A percentile compares a stretch with the other conserved stretches of the same genome.
Evolutionary conservation across 2,888 invertebrate species (phyloP).

Genomic region (Volucella bombylans): DNA sequence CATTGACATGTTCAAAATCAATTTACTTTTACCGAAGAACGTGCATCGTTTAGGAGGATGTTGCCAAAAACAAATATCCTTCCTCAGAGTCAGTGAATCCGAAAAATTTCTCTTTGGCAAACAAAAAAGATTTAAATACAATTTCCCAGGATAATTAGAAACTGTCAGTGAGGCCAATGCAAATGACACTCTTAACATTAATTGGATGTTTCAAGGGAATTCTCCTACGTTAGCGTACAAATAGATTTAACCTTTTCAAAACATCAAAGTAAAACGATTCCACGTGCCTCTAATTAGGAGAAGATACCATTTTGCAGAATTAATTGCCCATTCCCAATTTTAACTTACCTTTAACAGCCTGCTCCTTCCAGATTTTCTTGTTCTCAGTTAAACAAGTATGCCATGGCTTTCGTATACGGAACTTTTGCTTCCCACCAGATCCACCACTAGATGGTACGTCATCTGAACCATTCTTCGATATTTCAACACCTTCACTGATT

Average conservation of each 20-base stretch:
- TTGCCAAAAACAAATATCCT: background rate
- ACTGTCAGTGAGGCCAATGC: background rate
- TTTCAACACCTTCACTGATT: conserved; percentile 77
- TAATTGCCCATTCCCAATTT: background rate
- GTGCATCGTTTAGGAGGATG: background rate
- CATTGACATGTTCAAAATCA: background rate
- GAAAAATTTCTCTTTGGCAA: background rate
- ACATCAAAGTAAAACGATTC: conserved; percentile 39
- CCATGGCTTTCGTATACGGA: conserved; percentile 91
- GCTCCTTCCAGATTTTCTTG: conserved; percentile 92
- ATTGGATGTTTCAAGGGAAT: conserved; percentile 36
- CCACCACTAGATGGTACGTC: conserved; percentile 33
- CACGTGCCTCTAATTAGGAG: conserved; percentile 35
- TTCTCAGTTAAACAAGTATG: conserved; percentile 89
- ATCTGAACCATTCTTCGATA: conserved; percentile 73
- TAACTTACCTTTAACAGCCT: conserved; percentile 87
- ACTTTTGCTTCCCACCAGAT: conserved; percentile 78
- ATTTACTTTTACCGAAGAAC: background rate
- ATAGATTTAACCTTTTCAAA: conserved; percentile 3
- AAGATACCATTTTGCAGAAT: conserved; percentile 16
- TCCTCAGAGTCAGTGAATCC: background rate
- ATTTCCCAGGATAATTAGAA: conserved; percentile 9
- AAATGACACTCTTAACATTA: conserved; percentile 7
- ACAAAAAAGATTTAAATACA: conserved; percentile 3
- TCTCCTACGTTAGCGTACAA: background rate